Base-by-base conservation (phyloP, 2,888 invertebrate genomes). In the Dioctria rufipes region DNA sequence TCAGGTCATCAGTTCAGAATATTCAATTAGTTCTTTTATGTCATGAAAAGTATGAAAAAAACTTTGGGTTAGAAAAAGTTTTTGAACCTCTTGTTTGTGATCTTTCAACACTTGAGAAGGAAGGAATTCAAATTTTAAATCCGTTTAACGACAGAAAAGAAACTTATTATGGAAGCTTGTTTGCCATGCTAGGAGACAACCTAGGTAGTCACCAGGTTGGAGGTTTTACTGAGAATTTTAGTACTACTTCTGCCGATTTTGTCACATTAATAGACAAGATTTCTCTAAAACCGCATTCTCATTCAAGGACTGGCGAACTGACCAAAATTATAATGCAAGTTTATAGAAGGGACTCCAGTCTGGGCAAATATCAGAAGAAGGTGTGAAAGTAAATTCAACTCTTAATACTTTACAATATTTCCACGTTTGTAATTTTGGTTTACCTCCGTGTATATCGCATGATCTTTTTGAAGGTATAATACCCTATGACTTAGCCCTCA, bases 141-240 rank as follows among this genome's bases (percentile, higher is more conserved):
- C 54, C 54, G 8, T 5, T 39, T 39, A 39, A 51, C 37, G 3
- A 49, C 4, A 37, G 6, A 5, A 6, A n/a, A 54, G n/a, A 11
- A 11, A 71, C 25, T n/a, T 66, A 42, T 43, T 66, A 66, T 66
- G 71, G 71, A 4, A 51, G 51, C n/a, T 11, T 71, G n/a, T 3
- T 71, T 54, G 71, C 71, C 25, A 37, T 71, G 25, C 40, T 46
- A 37, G 49, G 78, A 40, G 43, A 71, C 43, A 71, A 71, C 51
- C 42, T 71, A 37, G 71, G 71, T 5, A 71, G 71, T 54, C 71
- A 54, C 40, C 71, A 71, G 40, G 51, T 71, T 9, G 71, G 71
- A 11, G 71, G 71, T 11, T 71, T 71, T 54, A n/a, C 13, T 13
- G 51, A 71, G 6, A 71, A 54, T 11, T 71, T 54, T 37, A 54